Percentiles rank a stretch among this genome's conserved stretches.
These are phyloP conservation scores for Catotricha subobsoleta DNA, from an alignment of 2,888 invertebrate genomes.

Conservation along the genomic window DNA sequence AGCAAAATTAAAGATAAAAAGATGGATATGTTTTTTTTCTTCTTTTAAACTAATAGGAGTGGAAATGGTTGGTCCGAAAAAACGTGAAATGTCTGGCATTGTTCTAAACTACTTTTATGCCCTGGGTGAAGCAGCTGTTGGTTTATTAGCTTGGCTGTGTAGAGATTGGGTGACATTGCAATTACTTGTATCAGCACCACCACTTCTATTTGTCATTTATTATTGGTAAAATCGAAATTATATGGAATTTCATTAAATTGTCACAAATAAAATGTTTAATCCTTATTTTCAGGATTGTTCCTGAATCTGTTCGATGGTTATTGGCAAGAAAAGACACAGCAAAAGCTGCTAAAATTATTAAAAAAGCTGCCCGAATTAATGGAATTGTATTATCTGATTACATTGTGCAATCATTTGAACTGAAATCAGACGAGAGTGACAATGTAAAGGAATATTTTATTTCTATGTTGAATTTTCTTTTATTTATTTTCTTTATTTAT, in stretches of 20 bases:
- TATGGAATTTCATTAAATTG: background rate
- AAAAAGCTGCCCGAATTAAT: constrained; percentile 37
- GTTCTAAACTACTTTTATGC: constrained; percentile 46
- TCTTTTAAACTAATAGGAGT: constrained; percentile 29
- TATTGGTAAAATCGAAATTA: constrained; percentile 31
- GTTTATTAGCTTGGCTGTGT: constrained; percentile 38
- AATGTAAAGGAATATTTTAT: constrained; percentile 8
- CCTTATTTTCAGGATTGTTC: constrained; percentile 23
- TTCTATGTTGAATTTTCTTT: background rate
- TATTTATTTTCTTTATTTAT: constrained; percentile 1
- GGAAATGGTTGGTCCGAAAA: constrained; percentile 44
- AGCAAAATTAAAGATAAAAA: background rate
- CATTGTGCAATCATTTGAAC: constrained; percentile 29
- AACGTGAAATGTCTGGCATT: constrained; percentile 42
- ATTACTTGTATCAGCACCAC: constrained; percentile 39
- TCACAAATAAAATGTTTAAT: background rate
- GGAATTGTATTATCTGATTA: constrained; percentile 31
- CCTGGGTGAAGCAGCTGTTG: constrained; percentile 42
- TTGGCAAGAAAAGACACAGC: constrained; percentile 35
- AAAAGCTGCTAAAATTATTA: constrained; percentile 36
- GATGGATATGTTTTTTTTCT: too few species aligned
- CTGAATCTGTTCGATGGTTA: constrained; percentile 49
- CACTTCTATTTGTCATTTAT: constrained; percentile 38
- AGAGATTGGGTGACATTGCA: constrained; percentile 41
- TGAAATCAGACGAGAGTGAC: constrained; percentile 11